Evolutionary conservation across 2,888 invertebrate species (phyloP), one percentile per base, ranked within the genome.

Genomic region (Eupithecia exiguata): DNA sequence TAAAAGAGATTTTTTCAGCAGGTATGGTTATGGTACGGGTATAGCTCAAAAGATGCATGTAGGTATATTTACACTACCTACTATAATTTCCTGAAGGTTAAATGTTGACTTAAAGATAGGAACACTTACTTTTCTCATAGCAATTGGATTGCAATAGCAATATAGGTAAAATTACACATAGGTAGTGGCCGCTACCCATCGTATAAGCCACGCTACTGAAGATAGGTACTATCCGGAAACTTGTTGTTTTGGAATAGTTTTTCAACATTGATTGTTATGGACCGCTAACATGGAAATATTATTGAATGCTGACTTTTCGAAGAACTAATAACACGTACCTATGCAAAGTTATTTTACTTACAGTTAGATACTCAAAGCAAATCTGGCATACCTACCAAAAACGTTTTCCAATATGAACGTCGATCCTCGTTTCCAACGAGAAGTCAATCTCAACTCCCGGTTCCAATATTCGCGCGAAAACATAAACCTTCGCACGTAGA

Each of bases 101-200:
- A 9, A 21, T 6, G 35, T 36, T 38, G 12, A 65, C 30, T 30
- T n/a, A 65, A 1, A 14, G 16, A 21, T 65, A 65, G 1, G 38
- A 35, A 36, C 12, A 74, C 86, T 86, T 86, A 91, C 91, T 92
- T 88, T 91, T 92, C 84, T 92, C 91, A 85, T 91, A 87, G 77
- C 89, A 84, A 72, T 70, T 46, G 36, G 76, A 75, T 77, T 77
- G 76, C 18, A 81, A 49, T n/a, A 81, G 49, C 21, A 85, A 76
- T 72, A 84, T 46, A 18, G 82, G 58, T 43, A 81, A 21, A 18
- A 78, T 71, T 16, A 62, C 68, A 65, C 61, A 49, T 61, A 79
- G 71, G 53, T 65, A 69, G 49, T 71, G 76, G 73, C 70, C 35
- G 70, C 38, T 65, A 65, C 65, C 69, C 81, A 81, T 81, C 72